These are phyloP conservation scores for Malacosoma neustria DNA, from an alignment of 2,888 invertebrate genomes.

Conservation along the genomic window DNA sequence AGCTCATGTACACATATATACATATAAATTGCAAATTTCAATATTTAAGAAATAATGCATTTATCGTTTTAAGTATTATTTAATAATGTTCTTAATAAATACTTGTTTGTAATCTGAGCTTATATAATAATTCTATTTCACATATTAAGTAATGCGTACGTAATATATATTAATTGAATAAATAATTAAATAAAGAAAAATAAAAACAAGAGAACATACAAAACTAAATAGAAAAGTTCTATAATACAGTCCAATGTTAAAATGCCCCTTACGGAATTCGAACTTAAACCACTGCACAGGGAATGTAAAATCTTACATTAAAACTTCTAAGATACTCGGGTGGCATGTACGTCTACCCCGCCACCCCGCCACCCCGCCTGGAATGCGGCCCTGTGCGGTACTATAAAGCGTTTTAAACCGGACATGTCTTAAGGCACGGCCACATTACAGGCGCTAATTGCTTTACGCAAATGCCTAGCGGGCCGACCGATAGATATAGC, in stretches of 20 bases:
- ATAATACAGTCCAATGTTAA: not conserved
- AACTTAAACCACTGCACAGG: conserved; percentile 19
- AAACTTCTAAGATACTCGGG: conserved; percentile 43
- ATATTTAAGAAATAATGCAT: too few relatives aligned
- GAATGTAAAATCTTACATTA: conserved; percentile 51
- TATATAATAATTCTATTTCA: too few relatives aligned
- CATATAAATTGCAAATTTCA: too few relatives aligned
- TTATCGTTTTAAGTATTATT: too few relatives aligned
- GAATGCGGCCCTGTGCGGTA: conserved; percentile 34
- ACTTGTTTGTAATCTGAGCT: too few relatives aligned
- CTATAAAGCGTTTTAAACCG: conserved; percentile 8
- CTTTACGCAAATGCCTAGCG: conserved; percentile 56
- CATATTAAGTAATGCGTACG: too few relatives aligned
- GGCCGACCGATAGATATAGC: conserved; percentile 26
- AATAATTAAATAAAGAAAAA: too few relatives aligned
- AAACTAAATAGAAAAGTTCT: too few relatives aligned
- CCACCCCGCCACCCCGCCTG: conserved; percentile 29
- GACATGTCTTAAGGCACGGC: conserved; percentile 33
- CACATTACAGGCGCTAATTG: conserved; percentile 63
- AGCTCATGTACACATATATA: too few relatives aligned
- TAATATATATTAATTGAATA: too few relatives aligned
- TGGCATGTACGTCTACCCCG: conserved; percentile 39
- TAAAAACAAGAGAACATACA: too few relatives aligned
- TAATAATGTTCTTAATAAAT: too few relatives aligned
- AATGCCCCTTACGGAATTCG: not conserved